These are phyloP conservation scores for Hypena proboscidalis DNA, from an alignment of 2,888 invertebrate genomes.

Conservation along the genomic window DNA sequence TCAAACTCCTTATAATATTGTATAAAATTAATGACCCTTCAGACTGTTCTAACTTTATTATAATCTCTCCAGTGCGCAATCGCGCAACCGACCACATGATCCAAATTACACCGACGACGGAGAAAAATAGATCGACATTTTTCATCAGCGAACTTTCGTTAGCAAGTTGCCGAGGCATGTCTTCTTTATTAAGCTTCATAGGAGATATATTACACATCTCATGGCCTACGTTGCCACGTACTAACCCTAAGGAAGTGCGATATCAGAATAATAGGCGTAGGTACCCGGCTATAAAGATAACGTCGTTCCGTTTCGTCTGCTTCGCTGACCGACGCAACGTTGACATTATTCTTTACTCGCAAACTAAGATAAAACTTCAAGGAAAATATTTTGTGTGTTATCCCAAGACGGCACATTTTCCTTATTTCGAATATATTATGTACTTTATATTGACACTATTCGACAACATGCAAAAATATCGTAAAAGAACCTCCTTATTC, in stretches of 20 bases:
- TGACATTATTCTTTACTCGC: conserved; percentile 44
- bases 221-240: conserved; percentile 29
- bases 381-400: conserved; percentile 33
- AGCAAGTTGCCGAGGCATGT: conserved; percentile 39
- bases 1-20: conserved; percentile 55
- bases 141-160: conserved; percentile 56
- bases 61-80: conserved; percentile 67
- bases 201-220: conserved; percentile 36
- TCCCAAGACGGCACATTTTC: conserved; percentile 30
- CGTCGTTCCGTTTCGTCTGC: conserved; percentile 43
- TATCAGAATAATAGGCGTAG: conserved; percentile 50
- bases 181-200: conserved; percentile 41
- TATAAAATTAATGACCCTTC: conserved; percentile 67
- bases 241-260: conserved; percentile 46
- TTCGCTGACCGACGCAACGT: conserved; percentile 47
- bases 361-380: conserved; percentile 36
- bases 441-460: conserved; percentile 26
- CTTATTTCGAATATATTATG: conserved; percentile 37
- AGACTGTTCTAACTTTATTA: conserved; percentile 66
- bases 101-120: conserved; percentile 68
- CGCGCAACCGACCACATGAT: conserved; percentile 69
- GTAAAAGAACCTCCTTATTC: conserved; percentile 35
- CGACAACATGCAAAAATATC: conserved; percentile 35
- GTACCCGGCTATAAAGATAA: conserved; percentile 54
- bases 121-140: conserved; percentile 75